A percentile compares a stretch with the other conserved stretches of the same genome.
phyloP scores from a whole-genome alignment of 2,888 invertebrate genomes.

The Heteromurus nitidus region DNA sequence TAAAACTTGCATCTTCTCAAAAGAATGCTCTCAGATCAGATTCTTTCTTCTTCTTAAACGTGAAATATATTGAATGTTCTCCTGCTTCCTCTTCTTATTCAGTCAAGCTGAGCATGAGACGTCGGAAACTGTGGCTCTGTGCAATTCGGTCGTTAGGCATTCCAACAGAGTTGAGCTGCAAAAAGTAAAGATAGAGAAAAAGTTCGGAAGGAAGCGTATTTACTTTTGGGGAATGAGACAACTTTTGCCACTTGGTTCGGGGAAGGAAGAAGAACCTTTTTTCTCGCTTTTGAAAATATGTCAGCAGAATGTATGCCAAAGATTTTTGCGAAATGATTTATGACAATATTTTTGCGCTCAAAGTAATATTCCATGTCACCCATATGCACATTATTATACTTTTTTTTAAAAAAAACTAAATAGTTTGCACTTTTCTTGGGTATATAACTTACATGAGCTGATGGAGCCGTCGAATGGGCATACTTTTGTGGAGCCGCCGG shows the following conservation, averaged over 20 bases:
- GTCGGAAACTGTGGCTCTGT: conserved; percentile 93
- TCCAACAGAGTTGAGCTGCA: conserved; percentile 82
- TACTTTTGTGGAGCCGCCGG: conserved; percentile 63
- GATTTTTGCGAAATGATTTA: conserved; percentile 47
- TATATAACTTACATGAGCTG: conserved; percentile 63
- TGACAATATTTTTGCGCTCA: conserved; percentile 23
- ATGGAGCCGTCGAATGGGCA: conserved; percentile 72
- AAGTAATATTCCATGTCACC: no score
- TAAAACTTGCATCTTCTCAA: no score
- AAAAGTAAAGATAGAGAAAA: conserved; percentile 70
- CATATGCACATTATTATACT: no score
- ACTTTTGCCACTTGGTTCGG: no score
- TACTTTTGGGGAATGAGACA: no score
- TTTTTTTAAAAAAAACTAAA: no score
- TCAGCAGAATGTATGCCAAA: conserved; percentile 16
- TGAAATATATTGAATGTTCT: no score
- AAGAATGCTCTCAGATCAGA: no score
- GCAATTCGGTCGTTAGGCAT: conserved; percentile 88
- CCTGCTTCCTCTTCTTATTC: conserved; percentile 78
- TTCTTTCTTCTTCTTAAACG: no score
- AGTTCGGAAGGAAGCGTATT: neutral
- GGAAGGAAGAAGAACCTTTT: neutral
- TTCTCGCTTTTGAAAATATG: conserved; percentile 8
- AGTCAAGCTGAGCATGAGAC: conserved; percentile 92
- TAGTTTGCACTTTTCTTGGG: neutral